Evolutionary conservation across 2,113 vertebrate genomes (phyloP).

Genomic region (Neodon shergylaensis): DNA sequence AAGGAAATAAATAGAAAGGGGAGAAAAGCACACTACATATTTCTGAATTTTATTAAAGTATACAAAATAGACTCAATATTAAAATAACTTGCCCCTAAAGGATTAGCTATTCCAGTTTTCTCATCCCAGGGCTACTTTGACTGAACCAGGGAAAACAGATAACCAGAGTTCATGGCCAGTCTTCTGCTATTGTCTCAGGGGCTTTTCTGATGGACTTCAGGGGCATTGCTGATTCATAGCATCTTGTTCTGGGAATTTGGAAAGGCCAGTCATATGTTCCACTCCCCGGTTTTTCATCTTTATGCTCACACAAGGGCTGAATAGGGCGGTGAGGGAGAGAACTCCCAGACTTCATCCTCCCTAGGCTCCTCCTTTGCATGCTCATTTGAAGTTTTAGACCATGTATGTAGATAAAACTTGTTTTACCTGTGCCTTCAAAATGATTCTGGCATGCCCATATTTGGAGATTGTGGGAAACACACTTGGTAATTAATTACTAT

Average conservation of each 20-base stretch:
- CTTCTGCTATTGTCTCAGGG: neutral
- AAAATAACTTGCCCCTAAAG: conserved; percentile 30
- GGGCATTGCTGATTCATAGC: conserved; percentile 58
- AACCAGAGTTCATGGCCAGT: neutral
- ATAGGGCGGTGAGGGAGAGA: neutral
- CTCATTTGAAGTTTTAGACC: neutral
- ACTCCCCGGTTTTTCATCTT: conserved; percentile 23
- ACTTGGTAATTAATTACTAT: conserved; percentile 62
- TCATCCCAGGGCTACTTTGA: neutral
- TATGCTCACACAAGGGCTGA: neutral
- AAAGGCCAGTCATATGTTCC: conserved; percentile 43
- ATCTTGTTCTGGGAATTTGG: conserved; percentile 45
- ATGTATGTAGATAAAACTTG: neutral
- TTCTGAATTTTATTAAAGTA: conserved; percentile 26
- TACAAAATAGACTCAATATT: conserved; percentile 31
- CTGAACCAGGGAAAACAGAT: neutral
- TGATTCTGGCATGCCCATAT: neutral
- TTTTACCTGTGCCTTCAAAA: neutral
- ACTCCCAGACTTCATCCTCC: neutral
- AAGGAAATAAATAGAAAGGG: neutral
- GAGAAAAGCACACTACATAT: neutral
- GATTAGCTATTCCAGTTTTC: neutral
- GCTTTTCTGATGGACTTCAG: neutral
- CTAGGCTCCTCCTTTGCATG: neutral
- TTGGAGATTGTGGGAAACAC: neutral